Percentiles rank a stretch among this genome's conserved stretches.
Conservation (phyloP, 2,888 invertebrate species). For the Melangyna quadrimaculata region DNA sequence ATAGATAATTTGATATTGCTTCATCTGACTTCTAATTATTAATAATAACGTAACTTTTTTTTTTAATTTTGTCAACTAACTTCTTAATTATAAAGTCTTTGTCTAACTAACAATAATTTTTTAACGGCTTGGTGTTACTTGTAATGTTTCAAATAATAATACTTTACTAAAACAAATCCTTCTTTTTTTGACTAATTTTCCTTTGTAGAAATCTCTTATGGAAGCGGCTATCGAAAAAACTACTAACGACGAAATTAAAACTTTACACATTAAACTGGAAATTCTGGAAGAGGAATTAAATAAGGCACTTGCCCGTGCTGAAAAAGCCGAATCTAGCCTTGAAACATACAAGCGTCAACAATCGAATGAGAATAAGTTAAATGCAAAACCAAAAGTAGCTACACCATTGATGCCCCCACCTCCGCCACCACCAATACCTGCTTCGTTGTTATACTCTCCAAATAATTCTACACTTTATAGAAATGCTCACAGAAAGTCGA, state of each 20-base stretch:
- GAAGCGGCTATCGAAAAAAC: conserved; percentile 82
- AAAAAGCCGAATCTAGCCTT: conserved; percentile 82
- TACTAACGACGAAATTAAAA: conserved; percentile 82
- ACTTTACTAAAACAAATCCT: conserved; percentile 45
- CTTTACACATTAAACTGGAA: conserved; percentile 83
- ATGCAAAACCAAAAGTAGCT: conserved; percentile 69
- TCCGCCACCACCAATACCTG: conserved; percentile 79
- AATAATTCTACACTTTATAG: conserved; percentile 56
- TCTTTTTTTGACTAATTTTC: conserved; percentile 72
- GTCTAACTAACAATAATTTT: conserved; percentile 38
- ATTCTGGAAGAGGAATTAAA: conserved; percentile 83
- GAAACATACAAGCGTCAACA: conserved; percentile 75
- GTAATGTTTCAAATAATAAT: conserved; percentile 5
- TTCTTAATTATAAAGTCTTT: conserved; percentile 15
- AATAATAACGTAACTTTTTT: background rate
- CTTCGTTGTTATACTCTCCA: conserved; percentile 77
- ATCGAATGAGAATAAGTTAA: conserved; percentile 50
- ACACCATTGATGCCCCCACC: conserved; percentile 78
- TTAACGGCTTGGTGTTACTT: conserved; percentile 43
- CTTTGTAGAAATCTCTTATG: conserved; percentile 82
- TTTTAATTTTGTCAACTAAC: background rate
- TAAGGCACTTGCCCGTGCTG: conserved; percentile 82
- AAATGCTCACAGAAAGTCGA: conserved; percentile 48
- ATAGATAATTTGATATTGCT: background rate
- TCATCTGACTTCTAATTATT: background rate